Base-by-base conservation (phyloP, 2,888 invertebrate species). In the Mylabris sibirica region DNA sequence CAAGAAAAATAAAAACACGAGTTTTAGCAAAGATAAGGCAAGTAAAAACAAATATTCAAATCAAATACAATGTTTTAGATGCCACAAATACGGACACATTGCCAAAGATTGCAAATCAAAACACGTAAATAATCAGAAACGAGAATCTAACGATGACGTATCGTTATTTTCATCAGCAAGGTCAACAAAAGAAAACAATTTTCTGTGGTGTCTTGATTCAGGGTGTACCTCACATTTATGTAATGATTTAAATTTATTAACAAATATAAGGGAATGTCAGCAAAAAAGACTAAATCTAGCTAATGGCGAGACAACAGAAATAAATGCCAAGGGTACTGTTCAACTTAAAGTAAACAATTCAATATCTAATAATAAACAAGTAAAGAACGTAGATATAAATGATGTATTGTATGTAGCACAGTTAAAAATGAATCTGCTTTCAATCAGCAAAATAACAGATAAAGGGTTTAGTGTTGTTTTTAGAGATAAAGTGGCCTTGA, bases 371-470 rank as follows among this genome's bases (percentile, higher is more conserved):
- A 3, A 41, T 4, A 4, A n/a, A 4, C n/a, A n/a, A n/a, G n/a
- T 14, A 3, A 41, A 5, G n/a, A 41, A 41, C 2, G 41, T 41
- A 4, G 41, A 41, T 4, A n/a, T 41, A 14, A 41, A n/a, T 14
- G 38, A 62, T n/a, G 20, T 22, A 5, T 8, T 24, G 26, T 67
- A 63, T 20, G 72, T 69, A 6, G 67, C 72, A 3, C 30, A 68
- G 8, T 22, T 73, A 38, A 30, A 60, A 26, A 64, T 67, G 12
- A 73, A 74, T 38, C 44, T 74, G 2, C 26, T 73, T 4, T 74
- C 74, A 12, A 71, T 74, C 11, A 41, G 71, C 1, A 74, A 73
- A 65, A 74, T 74, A 9, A 69, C 70, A 11, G 69, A 73, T 49
- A 60, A 61, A 14, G 71, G 69, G 9, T 53, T 59, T 22, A 34